phyloP scores from a whole-genome alignment of 2,113 vertebrate genomes.

The Tursiops truncatus region DNA sequence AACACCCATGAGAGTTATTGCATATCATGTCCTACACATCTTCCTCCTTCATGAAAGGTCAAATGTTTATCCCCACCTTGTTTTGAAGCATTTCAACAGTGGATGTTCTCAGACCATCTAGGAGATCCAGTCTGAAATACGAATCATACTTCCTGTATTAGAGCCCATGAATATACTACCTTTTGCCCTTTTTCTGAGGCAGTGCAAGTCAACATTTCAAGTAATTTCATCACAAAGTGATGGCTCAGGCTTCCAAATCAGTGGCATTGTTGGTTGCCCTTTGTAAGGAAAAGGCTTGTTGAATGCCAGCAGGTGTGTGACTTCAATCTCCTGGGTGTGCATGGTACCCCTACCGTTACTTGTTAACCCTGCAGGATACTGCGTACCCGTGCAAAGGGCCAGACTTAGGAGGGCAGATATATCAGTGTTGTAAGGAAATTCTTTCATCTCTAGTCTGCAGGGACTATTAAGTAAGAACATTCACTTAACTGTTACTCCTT shows the following conservation, averaged over 20 bases:
- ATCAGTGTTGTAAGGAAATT: not conserved
- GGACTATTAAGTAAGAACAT: not conserved
- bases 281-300: not conserved
- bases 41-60: not conserved
- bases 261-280: not conserved
- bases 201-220: not conserved
- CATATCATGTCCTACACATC: not conserved
- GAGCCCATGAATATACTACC: not conserved
- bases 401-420: no score
- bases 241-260: not conserved
- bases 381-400: not conserved
- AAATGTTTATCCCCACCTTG: not conserved
- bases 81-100: not conserved
- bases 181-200: not conserved
- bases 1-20: not conserved
- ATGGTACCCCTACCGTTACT: fast-evolving
- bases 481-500: not conserved
- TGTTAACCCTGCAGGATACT: not conserved
- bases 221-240: not conserved
- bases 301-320: not conserved
- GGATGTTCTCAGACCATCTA: not conserved
- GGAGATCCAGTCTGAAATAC: not conserved
- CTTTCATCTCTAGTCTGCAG: not conserved
- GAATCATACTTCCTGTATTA: not conserved
- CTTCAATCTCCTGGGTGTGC: not conserved